Evolutionary conservation across 2,113 vertebrate genomes (phyloP).

Genomic region (Chionomys nivalis): DNA sequence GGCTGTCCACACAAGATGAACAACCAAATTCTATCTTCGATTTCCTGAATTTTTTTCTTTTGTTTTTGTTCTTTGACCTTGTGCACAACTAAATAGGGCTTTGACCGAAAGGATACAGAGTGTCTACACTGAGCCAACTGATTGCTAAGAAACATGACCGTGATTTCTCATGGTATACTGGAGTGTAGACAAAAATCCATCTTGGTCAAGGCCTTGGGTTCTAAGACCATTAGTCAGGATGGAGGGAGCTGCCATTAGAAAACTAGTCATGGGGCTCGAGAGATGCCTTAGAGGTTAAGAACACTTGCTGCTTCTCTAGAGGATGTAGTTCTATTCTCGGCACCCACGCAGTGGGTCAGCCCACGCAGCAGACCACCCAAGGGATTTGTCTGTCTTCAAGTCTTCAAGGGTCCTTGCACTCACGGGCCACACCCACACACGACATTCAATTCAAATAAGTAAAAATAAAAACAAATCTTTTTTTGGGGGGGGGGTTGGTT

Average conservation of each 20-base stretch:
- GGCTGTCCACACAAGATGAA: neutral
- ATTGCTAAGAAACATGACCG: neutral
- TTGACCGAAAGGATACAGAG: neutral
- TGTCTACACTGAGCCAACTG: neutral
- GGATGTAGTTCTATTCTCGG: neutral
- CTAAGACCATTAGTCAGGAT: neutral
- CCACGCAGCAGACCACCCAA: too few species aligned
- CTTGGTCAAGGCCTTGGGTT: neutral
- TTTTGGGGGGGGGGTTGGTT: too few species aligned
- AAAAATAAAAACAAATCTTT: neutral
- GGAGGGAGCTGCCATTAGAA: neutral
- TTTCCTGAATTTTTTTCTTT: neutral
- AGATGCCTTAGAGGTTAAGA: neutral
- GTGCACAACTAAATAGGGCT: neutral
- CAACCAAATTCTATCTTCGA: neutral
- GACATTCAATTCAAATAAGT: neutral
- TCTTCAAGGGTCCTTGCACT: neutral
- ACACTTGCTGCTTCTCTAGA: neutral
- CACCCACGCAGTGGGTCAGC: neutral
- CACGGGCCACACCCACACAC: neutral
- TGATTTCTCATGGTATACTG: neutral
- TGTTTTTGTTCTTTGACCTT: neutral
- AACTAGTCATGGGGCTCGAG: neutral
- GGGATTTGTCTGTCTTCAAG: neutral
- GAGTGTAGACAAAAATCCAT: neutral